phyloP scores from a whole-genome alignment of 2,888 invertebrate genomes.

The Hoplodrina ambigua region DNA sequence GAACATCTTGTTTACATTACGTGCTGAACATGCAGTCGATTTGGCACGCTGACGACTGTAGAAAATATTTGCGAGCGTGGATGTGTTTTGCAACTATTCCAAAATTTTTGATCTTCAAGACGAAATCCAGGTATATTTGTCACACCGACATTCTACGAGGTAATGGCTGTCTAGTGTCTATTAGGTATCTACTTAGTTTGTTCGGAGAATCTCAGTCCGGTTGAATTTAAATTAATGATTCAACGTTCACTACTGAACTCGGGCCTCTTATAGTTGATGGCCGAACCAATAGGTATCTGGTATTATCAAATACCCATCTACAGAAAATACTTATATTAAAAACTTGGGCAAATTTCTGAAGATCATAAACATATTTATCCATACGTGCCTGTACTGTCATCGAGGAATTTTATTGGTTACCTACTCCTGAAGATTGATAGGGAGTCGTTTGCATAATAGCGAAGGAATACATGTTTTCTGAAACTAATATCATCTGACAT shows the following conservation, averaged over 20 bases:
- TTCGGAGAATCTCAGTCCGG: too few relatives aligned
- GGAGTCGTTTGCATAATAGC: constrained; percentile 26
- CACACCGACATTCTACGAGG: constrained; percentile 2
- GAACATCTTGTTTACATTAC: constrained; percentile 34
- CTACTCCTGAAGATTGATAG: constrained; percentile 48
- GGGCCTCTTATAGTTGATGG: too few relatives aligned
- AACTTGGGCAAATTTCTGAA: constrained; percentile 20
- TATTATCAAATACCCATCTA: neutral
- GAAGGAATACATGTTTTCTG: neutral
- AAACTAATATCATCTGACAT: constrained; percentile 5
- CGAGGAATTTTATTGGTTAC: constrained; percentile 38
- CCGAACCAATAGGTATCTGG: too few relatives aligned
- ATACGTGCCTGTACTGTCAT: constrained; percentile 10
- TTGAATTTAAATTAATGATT: too few relatives aligned
- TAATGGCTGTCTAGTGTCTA: neutral
- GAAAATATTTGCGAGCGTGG: constrained; percentile 32
- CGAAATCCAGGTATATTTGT: constrained; percentile 11
- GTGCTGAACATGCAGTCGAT: constrained; percentile 27
- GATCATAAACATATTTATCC: constrained; percentile 43
- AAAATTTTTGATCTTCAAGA: constrained; percentile 35
- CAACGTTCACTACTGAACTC: too few relatives aligned
- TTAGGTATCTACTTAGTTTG: neutral
- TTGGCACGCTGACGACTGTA: constrained; percentile 45
- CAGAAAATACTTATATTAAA: neutral
- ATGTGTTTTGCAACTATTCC: constrained; percentile 34